Evolutionary conservation across 2,888 invertebrate genomes (phyloP), one percentile per base, ranked within the genome.

Genomic region (Stenoptilia bipunctidactyla): DNA sequence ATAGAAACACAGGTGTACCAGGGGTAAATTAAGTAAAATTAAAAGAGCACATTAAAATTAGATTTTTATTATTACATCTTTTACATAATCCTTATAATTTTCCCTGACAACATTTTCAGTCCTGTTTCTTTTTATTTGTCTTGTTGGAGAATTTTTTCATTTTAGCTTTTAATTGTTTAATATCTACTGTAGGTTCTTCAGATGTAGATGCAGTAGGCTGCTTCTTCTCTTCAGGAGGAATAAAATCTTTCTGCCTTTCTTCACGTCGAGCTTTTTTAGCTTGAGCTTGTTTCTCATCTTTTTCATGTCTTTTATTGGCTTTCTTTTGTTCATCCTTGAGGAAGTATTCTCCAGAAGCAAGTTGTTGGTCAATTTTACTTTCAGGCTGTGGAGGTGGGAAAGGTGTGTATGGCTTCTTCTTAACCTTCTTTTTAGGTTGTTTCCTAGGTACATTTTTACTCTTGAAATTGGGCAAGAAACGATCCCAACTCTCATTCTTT

Each of bases 271-370:
- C 87, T 53, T 90, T 90, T 36, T 90, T 88, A 1, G 89, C 90
- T 55, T 89, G 89, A 13, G 87, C 85, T 63, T 94, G 92, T 63
- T 92, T 95, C 46, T 92, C 90, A 49, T 91, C 89, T 47, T 89
- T 90, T 56, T 93, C 92, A 62, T 92, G 90, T 42, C 87, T 87
- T 47, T 85, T 87, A 56, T 90, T 91, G 0, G 88, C 87, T 48
- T 85, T 87, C 64, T 89, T 91, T 53, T 94, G 92, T 49, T 92
- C 91, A 61, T 94, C 91, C 55, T 92, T 94, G 38, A 98, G 88
- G 88, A 99, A 99, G 75, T 94, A 99, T 84, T 98, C 98, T 41
- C 99, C 99, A 34, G 92, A 88, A n/a, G 94, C 96, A 61, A 99
- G 76, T 71, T 96, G 89, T 62, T 92, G 92, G 69, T 99, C 98